Evolutionary conservation across 2,797 vertebrate species (phyloP).

Genomic region (Vireo griseus): DNA sequence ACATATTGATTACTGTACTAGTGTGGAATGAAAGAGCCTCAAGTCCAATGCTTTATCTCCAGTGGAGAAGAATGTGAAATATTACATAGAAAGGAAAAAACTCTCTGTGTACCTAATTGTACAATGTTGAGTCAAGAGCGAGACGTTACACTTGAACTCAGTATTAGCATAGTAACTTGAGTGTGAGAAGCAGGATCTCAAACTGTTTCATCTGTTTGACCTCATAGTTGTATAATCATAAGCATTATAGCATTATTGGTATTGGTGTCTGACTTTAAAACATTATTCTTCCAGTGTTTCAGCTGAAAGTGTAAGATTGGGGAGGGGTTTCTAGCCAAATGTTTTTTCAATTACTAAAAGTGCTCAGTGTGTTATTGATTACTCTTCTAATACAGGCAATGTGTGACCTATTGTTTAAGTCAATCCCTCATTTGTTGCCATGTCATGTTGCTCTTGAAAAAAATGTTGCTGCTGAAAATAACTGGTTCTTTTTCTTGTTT

Average conservation of each 20-base stretch:
- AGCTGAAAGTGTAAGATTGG: neutral
- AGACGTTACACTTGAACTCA: neutral
- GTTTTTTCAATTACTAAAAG: neutral
- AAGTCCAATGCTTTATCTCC: neutral
- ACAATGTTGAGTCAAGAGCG: fast-evolving
- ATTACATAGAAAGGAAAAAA: neutral
- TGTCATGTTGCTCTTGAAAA: neutral
- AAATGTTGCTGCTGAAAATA: neutral
- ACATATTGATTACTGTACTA: neutral
- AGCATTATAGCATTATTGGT: neutral
- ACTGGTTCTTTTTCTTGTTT: neutral
- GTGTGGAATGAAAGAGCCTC: neutral
- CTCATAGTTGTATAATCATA: neutral
- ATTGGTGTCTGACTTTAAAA: neutral
- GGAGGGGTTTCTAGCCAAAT: neutral
- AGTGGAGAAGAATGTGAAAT: neutral
- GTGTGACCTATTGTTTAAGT: neutral
- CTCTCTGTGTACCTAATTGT: neutral
- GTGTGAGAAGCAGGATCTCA: neutral
- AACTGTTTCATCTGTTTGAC: neutral
- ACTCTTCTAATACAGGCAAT: neutral
- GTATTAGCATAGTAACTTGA: neutral
- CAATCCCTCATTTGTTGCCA: neutral
- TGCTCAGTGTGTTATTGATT: neutral
- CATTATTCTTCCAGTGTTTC: neutral